Percentiles rank a stretch among this genome's conserved stretches.
Conservation (phyloP, 2,797 vertebrate genomes). For the Miopithecus talapoin region DNA sequence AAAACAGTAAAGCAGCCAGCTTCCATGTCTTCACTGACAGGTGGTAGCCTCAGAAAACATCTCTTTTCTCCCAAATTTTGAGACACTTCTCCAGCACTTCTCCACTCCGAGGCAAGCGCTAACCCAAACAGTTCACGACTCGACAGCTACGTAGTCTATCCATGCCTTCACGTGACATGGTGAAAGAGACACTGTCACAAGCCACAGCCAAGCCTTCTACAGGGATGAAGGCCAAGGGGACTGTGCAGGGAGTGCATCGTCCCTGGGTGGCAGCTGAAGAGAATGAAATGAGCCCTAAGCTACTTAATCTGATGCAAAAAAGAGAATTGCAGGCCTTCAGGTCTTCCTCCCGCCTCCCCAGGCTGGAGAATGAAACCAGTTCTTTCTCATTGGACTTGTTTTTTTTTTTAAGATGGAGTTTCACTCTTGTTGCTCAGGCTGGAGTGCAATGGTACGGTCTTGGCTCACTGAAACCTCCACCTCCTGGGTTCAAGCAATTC, state of each 20-base stretch:
- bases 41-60: background rate
- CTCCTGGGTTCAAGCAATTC: too few relatives aligned
- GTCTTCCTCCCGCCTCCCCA: background rate
- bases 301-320: background rate
- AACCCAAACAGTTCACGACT: background rate
- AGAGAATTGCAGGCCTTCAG: background rate
- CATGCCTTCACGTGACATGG: fast-evolving
- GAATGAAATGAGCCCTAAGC: background rate
- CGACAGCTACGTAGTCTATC: fast-evolving
- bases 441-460: too few relatives aligned
- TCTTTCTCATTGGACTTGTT: background rate
- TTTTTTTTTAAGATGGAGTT: too few relatives aligned
- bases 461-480: too few relatives aligned
- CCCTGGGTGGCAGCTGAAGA: background rate
- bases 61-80: background rate
- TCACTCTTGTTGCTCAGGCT: too few relatives aligned
- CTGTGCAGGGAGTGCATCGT: background rate
- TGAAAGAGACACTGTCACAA: too few relatives aligned
- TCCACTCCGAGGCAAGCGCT: fast-evolving
- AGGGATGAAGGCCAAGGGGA: too few relatives aligned
- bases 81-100: background rate
- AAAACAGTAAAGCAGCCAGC: background rate
- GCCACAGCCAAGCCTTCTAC: background rate
- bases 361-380: background rate
- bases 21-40: fast-evolving